These are phyloP conservation scores for Eristalinus sepulchralis DNA, from an alignment of 2,888 invertebrate species.

Conservation along the genomic window DNA sequence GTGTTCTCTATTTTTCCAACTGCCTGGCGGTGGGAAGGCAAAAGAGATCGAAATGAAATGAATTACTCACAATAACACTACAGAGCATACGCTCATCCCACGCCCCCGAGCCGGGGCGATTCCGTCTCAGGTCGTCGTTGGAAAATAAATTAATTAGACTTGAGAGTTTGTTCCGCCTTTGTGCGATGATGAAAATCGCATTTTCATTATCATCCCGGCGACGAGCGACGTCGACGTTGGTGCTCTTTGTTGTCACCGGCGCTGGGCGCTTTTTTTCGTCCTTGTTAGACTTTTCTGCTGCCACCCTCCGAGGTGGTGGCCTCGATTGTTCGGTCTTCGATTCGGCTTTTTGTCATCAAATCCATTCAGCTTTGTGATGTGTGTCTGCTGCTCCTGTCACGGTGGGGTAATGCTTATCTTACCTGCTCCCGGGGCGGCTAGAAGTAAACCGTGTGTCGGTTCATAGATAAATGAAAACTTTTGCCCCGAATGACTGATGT, in stretches of 20 bases:
- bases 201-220: conserved; percentile 61
- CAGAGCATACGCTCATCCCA: conserved; percentile 16
- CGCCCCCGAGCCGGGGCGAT: conserved; percentile 6
- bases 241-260: background rate
- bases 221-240: background rate
- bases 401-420: conserved; percentile 25
- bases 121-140: conserved; percentile 33
- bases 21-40: conserved; percentile 4
- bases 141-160: conserved; percentile 70
- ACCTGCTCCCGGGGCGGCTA: conserved; percentile 5
- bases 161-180: conserved; percentile 64
- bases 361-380: background rate
- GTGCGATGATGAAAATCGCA: conserved; percentile 65
- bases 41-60: conserved; percentile 53
- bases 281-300: background rate
- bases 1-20: conserved; percentile 53
- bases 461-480: conserved; percentile 30
- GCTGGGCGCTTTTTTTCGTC: background rate
- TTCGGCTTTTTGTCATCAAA: conserved; percentile 19
- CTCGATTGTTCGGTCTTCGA: conserved; percentile 8
- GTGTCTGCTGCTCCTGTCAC: background rate
- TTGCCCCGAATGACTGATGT: conserved; percentile 31
- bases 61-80: conserved; percentile 67
- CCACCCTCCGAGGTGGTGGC: conserved; percentile 9
- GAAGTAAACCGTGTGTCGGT: background rate